Conservation (phyloP, 2,888 invertebrate species). For the Malthinus flaveolus region DNA sequence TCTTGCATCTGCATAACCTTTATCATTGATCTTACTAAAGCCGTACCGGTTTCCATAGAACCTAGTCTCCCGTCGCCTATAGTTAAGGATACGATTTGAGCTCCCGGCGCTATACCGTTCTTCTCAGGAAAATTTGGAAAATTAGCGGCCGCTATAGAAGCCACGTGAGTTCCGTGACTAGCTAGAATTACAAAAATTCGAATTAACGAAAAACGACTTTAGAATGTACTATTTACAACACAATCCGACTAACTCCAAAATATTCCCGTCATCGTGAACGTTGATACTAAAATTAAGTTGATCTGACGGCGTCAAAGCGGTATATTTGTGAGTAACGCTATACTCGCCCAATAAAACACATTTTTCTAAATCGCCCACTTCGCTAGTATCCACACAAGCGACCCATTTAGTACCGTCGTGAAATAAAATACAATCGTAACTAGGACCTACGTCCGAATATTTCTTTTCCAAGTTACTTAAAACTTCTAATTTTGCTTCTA, state of each 20-base stretch:
- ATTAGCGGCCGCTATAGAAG: constrained; percentile 91
- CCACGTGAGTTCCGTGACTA: constrained; percentile 97
- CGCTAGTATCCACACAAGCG: constrained; percentile 83
- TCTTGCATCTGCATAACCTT: constrained; percentile 74
- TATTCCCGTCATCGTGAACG: constrained; percentile 87
- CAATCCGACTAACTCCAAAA: constrained; percentile 91
- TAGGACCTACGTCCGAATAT: constrained; percentile 82
- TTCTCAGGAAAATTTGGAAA: constrained; percentile 84
- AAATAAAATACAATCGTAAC: constrained; percentile 92
- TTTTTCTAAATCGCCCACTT: constrained; percentile 76
- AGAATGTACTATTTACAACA: constrained; percentile 69
- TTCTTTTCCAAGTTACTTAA: constrained; percentile 85
- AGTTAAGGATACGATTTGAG: constrained; percentile 88
- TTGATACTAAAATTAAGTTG: constrained; percentile 89
- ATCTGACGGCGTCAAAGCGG: constrained; percentile 75
- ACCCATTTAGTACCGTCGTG: constrained; percentile 91
- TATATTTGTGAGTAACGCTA: constrained; percentile 76
- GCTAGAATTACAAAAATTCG: constrained; percentile 60
- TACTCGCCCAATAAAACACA: constrained; percentile 83
- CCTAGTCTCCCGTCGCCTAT: constrained; percentile 91
- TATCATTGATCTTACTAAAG: constrained; percentile 88
- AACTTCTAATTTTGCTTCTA: constrained; percentile 83
- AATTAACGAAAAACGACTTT: constrained; percentile 1
- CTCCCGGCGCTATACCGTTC: constrained; percentile 96
- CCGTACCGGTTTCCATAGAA: constrained; percentile 97